A percentile compares a stretch with the other conserved stretches of the same genome.
Conservation (phyloP, 1,140 invertebrate species). For the Drosophila lacteicornis region DNA sequence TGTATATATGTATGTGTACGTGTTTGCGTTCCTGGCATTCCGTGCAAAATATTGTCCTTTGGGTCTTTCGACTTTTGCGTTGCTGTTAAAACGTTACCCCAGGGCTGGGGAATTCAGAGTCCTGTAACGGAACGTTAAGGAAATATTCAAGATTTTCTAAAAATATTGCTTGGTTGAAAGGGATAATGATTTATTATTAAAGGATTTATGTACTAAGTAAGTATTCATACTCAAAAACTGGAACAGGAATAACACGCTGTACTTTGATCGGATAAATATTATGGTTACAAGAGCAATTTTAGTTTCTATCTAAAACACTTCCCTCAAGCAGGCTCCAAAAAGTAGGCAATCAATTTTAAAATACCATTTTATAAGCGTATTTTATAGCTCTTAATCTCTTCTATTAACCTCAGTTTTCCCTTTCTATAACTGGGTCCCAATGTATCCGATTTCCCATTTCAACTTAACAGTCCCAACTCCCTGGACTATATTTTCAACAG, state of each 20-base stretch:
- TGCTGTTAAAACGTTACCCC: slow-evolving; percentile 19
- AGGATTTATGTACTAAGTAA: neutral
- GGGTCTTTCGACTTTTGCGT: slow-evolving; percentile 27
- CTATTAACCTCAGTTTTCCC: neutral
- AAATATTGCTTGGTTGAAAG: neutral
- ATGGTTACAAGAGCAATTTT: neutral
- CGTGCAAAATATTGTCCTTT: slow-evolving; percentile 66
- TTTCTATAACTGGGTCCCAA: neutral
- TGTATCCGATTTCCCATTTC: neutral
- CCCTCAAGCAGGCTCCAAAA: too few species aligned
- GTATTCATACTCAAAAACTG: neutral
- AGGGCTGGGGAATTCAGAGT: slow-evolving; percentile 34
- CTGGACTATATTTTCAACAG: slow-evolving; percentile 23
- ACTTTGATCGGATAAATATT: neutral
- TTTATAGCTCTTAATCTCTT: neutral
- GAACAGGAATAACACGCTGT: too few species aligned
- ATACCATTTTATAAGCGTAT: neutral
- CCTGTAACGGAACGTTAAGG: neutral
- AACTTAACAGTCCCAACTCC: slow-evolving; percentile 11
- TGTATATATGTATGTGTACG: slow-evolving; percentile 5
- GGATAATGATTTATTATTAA: neutral
- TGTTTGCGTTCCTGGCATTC: slow-evolving; percentile 50
- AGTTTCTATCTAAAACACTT: too few species aligned
- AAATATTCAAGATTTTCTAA: neutral
- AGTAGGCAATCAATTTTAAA: neutral